phyloP scores from a whole-genome alignment of 2,888 invertebrate genomes.

The Sicus ferrugineus region DNA sequence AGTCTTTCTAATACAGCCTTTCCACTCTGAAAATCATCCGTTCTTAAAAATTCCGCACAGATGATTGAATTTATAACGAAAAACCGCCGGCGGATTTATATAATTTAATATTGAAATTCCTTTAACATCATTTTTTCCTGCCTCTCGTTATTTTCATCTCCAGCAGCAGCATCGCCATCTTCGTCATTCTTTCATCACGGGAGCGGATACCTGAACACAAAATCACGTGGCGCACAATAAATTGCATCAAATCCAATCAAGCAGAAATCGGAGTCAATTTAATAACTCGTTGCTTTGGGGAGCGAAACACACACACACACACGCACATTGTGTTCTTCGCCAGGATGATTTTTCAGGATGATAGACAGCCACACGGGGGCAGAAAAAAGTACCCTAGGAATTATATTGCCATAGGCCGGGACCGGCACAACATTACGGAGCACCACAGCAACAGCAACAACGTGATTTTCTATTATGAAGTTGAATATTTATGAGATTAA shows the following conservation, averaged over 20 bases:
- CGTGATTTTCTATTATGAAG: conserved; percentile 42
- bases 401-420: neutral
- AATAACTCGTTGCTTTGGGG: conserved; percentile 33
- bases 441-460: conserved; percentile 14
- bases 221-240: conserved; percentile 32
- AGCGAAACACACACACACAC: conserved; percentile 26
- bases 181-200: too few relatives aligned
- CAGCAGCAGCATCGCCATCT: too few relatives aligned
- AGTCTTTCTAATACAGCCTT: too few relatives aligned
- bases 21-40: too few relatives aligned
- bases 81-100: too few relatives aligned
- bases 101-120: too few relatives aligned
- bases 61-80: too few relatives aligned
- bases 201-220: conserved; percentile 29
- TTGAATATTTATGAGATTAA: conserved; percentile 44
- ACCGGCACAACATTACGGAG: neutral
- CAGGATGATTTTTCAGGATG: conserved; percentile 42
- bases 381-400: conserved; percentile 8
- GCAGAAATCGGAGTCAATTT: conserved; percentile 40
- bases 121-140: too few relatives aligned
- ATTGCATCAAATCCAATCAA: conserved; percentile 39
- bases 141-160: too few relatives aligned
- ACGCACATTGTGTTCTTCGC: conserved; percentile 48
- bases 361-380: conserved; percentile 34
- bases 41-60: too few relatives aligned